A percentile compares a stretch with the other conserved stretches of the same genome.
Evolutionary conservation across 2,113 vertebrate genomes (phyloP).

Genomic region (Notarius quadriscutis): DNA sequence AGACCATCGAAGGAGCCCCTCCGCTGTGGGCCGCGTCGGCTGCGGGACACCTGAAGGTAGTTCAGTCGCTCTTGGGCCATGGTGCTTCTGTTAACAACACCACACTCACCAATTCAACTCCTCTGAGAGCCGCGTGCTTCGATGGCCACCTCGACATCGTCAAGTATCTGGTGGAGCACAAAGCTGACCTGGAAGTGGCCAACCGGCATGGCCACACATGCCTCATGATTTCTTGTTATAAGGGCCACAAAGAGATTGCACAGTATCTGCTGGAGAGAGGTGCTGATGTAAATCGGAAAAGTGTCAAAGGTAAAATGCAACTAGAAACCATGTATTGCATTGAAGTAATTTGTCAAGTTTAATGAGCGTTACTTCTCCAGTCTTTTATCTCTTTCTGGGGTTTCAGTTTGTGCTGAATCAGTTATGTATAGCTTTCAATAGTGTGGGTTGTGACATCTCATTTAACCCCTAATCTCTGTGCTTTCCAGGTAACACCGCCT

Average conservation of each 20-base stretch:
- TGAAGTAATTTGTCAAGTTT: neutral
- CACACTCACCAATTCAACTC: constrained; percentile 94
- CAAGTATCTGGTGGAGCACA: constrained; percentile 93
- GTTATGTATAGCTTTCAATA: neutral
- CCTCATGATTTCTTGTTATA: constrained; percentile 99
- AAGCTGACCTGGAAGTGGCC: constrained; percentile 94
- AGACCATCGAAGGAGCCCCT: constrained; percentile 95
- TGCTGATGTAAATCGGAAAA: constrained; percentile 96
- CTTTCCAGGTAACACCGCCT: constrained; percentile 88
- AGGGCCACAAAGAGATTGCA: constrained; percentile 96
- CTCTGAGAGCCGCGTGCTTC: constrained; percentile 92
- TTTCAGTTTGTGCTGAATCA: neutral
- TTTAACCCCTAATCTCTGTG: neutral
- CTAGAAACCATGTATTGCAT: too few species aligned
- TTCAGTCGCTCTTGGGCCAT: constrained; percentile 90
- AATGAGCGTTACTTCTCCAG: neutral
- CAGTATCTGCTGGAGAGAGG: constrained; percentile 95
- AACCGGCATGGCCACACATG: constrained; percentile 97
- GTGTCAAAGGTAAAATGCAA: constrained; percentile 87
- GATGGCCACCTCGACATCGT: constrained; percentile 98
- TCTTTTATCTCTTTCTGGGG: neutral
- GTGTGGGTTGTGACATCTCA: neutral
- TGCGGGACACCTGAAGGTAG: constrained; percentile 92
- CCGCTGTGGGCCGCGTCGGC: constrained; percentile 96
- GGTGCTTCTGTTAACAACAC: constrained; percentile 97